Conservation (phyloP, 2,888 invertebrate genomes). For the Drosophila paramelanica region DNA sequence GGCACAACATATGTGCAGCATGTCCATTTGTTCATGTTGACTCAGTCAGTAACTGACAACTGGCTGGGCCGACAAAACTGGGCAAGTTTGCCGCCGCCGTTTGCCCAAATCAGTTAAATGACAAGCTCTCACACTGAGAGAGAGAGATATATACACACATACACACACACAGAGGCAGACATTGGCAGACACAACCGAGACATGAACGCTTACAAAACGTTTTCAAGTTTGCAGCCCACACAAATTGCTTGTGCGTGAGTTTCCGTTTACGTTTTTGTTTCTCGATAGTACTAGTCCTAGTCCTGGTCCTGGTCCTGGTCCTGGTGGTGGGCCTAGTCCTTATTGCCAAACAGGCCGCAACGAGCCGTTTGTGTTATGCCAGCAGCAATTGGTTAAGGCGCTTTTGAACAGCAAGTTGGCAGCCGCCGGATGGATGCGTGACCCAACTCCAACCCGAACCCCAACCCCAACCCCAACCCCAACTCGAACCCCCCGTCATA, state of each 20-base stretch:
- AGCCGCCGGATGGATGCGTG: constrained; percentile 32
- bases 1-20: constrained; percentile 37
- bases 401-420: constrained; percentile 17
- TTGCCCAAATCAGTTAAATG: constrained; percentile 53
- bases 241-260: constrained; percentile 55
- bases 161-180: constrained; percentile 1
- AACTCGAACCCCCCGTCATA: neutral
- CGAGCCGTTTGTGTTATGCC: constrained; percentile 44
- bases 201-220: constrained; percentile 49
- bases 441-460: constrained; percentile 9
- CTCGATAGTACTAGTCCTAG: constrained; percentile 5
- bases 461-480: neutral
- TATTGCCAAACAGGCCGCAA: constrained; percentile 43
- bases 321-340: constrained; percentile 1
- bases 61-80: constrained; percentile 29
- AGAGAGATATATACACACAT: neutral
- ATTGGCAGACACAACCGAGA: constrained; percentile 43
- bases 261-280: constrained; percentile 41
- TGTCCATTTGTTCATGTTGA: constrained; percentile 44
- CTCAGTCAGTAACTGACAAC: constrained; percentile 39
- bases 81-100: constrained; percentile 28
- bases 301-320: neutral
- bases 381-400: constrained; percentile 50
- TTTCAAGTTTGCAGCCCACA: constrained; percentile 50
- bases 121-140: constrained; percentile 25